Base-by-base conservation (phyloP, 2,797 vertebrate species). In the Aeoliscus strigatus region DNA sequence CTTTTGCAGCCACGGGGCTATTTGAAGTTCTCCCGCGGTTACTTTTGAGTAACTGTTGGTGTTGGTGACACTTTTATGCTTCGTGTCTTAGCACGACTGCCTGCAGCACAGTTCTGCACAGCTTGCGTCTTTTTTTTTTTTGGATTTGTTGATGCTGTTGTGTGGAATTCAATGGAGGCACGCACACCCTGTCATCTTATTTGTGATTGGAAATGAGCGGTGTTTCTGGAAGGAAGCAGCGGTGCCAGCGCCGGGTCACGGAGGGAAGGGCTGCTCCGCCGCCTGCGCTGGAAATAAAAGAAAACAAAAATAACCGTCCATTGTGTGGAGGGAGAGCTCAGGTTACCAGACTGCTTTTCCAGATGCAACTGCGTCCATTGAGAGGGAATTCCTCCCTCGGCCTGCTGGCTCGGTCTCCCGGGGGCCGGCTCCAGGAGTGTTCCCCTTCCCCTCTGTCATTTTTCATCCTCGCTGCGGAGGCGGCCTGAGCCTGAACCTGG, bases 321-420 rank as follows among this genome's bases (percentile, higher is more conserved):
- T 82, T 79, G 79, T 83, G 42, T 60, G 42, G 21, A 39, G 63
- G 44, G n/a, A 58, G 47, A 64, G 53, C 63, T 77, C 50, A 51
- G 67, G 64, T 77, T 77, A 79, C 60, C 60, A 57, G 35, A 48
- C 55, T 52, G 10, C 40, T 56, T 48, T 66, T 62, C 32, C 57
- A 58, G 53, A 45, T 50, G 9, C 14, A 38, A n/a, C n/a, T 42
- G 21, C 42, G 39, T 80, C 76, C 69, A 66, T 66, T 70, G 76
- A 13, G 55, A 83, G 83, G 86, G 82, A 84, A 83, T 82, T 81
- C 83, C 84, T 81, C 65, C 66, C 60, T 51, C 27, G 50, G 63
- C 47, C 42, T 14, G 46, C 43, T 64, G 64, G 60, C 71, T 52
- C 15, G 9, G 50, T n/a, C 62, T 57, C 54, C 42, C 25, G 15